phyloP scores from a whole-genome alignment of 2,113 vertebrate species.

The Platichthys flesus region DNA sequence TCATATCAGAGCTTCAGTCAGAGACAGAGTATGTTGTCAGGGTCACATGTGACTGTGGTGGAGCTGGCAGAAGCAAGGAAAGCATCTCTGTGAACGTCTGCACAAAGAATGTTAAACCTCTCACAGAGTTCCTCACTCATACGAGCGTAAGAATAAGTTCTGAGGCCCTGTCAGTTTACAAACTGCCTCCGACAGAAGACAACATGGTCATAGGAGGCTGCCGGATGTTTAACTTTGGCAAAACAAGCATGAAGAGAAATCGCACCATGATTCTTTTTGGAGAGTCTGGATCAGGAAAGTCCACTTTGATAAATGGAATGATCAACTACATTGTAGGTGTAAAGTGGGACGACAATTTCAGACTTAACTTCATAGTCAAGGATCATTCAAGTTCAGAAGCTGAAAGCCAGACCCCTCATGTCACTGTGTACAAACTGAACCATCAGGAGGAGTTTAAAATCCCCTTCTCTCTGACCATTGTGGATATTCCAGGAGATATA shows the following conservation, averaged over 20 bases:
- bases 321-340: slow-evolving; percentile 56
- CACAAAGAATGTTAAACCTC: slow-evolving; percentile 9
- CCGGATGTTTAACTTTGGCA: neutral
- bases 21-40: slow-evolving; percentile 47
- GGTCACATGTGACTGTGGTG: slow-evolving; percentile 59
- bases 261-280: slow-evolving; percentile 37
- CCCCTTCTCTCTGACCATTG: slow-evolving; percentile 61
- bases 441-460: slow-evolving; percentile 50
- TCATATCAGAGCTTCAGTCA: slow-evolving; percentile 29
- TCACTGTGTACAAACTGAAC: slow-evolving; percentile 57
- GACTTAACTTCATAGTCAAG: slow-evolving; percentile 27
- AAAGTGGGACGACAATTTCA: slow-evolving; percentile 17
- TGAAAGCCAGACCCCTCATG: neutral
- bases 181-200: slow-evolving; percentile 28
- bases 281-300: slow-evolving; percentile 27
- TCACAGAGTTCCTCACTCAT: no score
- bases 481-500: slow-evolving; percentile 54
- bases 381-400: neutral
- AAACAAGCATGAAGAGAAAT: slow-evolving; percentile 32
- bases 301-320: slow-evolving; percentile 50
- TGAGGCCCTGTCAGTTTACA: slow-evolving; percentile 14
- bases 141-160: neutral
- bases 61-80: slow-evolving; percentile 42
- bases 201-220: slow-evolving; percentile 31
- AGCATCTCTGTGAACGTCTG: slow-evolving; percentile 25